Base-by-base conservation (phyloP, 2,797 vertebrate genomes). In the Meriones psammophilus region DNA sequence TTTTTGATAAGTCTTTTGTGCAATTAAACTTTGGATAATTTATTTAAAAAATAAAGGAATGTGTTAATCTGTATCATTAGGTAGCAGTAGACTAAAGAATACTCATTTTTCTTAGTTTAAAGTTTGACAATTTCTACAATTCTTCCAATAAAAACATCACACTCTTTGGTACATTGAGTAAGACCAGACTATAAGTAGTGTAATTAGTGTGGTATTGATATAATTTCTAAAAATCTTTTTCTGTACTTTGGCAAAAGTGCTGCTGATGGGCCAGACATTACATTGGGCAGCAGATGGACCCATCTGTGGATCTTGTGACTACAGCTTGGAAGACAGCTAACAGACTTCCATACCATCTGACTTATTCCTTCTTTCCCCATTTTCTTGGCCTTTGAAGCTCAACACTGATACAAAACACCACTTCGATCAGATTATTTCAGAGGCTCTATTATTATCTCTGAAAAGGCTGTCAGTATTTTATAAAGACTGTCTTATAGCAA, bases 331-430 rank as follows among this genome's bases (percentile, higher is more conserved):
- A 95, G 89, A 36, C 36, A 89, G 33, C 58, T 93, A 92, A 91
- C 71, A 96, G 77, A 96, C 92, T 96, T 79, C 81, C 54, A 36
- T 92, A 92, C 80, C 84, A 86, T 97, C 88, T 97, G 88, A 97
- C 79, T 95, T 36, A 39, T 54, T 95, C 64, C 60, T 96, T n/a
- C 77, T 15, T 94, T 89, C 42, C 64, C 68, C 77, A 76, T 18
- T 77, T 96, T 83, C 46, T 91, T 95, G 77, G 64, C 89, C 39
- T 92, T 78, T 88, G 79, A 95, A 92, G 69, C 68, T 92, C 30
- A 93, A 74, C 69, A 86, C 77, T 94, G 24, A 89, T 90, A 66
- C 26, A 95, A 58, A 88, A 91, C 22, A 76, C 78, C 96, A 92
- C 96, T 96, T 88, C 68, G 22, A 90, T 88, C 36, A 69, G 36